These are phyloP conservation scores for Caenorhabditis drosophilae DNA, from an alignment of 2,888 invertebrate species.

Conservation along the genomic window DNA sequence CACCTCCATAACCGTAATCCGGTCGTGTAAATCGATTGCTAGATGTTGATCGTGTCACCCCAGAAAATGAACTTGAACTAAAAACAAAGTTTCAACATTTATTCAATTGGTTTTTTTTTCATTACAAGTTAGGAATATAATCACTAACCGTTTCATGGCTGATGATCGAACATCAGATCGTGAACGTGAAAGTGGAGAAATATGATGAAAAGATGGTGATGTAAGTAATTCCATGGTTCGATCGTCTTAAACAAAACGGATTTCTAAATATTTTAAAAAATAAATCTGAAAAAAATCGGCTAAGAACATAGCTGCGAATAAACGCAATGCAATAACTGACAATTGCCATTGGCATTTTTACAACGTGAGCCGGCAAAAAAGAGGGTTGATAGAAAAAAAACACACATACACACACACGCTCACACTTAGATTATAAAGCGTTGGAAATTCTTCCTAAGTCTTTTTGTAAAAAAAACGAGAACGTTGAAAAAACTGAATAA, in stretches of 20 bases:
- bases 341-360: constrained; percentile 36
- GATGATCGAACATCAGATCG: constrained; percentile 52
- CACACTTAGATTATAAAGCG: too few species aligned
- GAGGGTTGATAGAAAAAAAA: neutral
- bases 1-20: constrained; percentile 65
- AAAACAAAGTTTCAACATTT: too few species aligned
- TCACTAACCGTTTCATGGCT: constrained; percentile 44
- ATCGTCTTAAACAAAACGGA: constrained; percentile 6
- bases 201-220: constrained; percentile 64
- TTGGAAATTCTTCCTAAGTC: too few species aligned
- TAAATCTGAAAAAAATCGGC: neutral
- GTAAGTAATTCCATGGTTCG: constrained; percentile 45
- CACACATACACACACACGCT: too few species aligned
- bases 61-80: constrained; percentile 61
- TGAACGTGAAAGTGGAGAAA: constrained; percentile 61
- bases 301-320: constrained; percentile 24
- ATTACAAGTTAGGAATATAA: too few species aligned
- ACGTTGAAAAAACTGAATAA: too few species aligned
- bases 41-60: constrained; percentile 42
- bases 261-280: constrained; percentile 6
- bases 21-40: constrained; percentile 51
- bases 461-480: too few species aligned
- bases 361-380: constrained; percentile 5
- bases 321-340: too few species aligned
- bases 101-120: too few species aligned